These are phyloP conservation scores for Rhodeus uyekii DNA, from an alignment of 2,797 vertebrate genomes.

Conservation along the genomic window DNA sequence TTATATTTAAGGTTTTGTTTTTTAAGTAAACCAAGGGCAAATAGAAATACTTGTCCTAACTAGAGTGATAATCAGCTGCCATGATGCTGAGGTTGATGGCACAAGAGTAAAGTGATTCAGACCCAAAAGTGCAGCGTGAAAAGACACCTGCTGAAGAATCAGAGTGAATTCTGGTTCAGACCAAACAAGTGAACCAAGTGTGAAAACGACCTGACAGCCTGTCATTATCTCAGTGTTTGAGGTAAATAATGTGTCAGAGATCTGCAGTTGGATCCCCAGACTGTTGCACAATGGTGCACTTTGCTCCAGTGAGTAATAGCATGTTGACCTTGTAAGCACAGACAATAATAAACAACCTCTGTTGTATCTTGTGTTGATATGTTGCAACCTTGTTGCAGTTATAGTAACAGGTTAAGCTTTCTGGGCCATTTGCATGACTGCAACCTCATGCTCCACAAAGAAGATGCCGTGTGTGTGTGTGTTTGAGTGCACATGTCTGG, in stretches of 20 bases:
- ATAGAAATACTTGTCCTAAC: too few relatives aligned
- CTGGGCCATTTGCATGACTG: background rate
- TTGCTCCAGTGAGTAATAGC: background rate
- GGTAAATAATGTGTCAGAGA: background rate
- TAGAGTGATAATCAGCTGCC: background rate
- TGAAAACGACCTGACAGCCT: background rate
- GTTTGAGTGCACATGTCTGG: constrained; percentile 20
- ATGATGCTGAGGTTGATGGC: background rate
- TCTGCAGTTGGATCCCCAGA: background rate
- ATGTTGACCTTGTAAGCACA: background rate
- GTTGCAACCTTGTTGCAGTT: background rate
- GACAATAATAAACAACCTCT: background rate
- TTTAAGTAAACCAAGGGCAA: background rate
- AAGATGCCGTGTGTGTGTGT: constrained; percentile 1
- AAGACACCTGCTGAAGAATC: background rate
- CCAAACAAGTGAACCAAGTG: background rate
- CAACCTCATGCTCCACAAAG: background rate
- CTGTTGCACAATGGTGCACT: constrained; percentile 9
- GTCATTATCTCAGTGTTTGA: background rate
- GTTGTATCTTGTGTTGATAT: background rate
- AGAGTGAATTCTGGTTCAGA: background rate
- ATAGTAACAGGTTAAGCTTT: background rate
- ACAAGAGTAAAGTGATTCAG: background rate
- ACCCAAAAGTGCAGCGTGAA: background rate
- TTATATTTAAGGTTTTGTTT: too few relatives aligned